Evolutionary conservation across 1,140 invertebrate genomes (phyloP), one percentile per base, ranked within the genome.

Genomic region (Oryctes rhinoceros): DNA sequence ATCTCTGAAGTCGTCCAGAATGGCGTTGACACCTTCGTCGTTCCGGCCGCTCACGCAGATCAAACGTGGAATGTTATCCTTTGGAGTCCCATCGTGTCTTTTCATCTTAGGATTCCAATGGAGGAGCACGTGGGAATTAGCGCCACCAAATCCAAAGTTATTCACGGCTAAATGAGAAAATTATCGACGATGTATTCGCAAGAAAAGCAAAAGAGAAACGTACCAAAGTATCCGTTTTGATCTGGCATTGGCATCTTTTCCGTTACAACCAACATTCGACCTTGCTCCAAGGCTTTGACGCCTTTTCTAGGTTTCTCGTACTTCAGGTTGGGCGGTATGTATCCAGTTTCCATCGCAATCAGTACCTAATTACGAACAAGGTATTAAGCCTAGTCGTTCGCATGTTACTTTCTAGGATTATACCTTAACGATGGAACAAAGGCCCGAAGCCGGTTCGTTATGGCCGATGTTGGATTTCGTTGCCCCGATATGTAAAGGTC

Each of bases 381-480:
- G 7, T 7, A 7, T 7, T 62, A 30, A 35, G 5, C 4, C 20
- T 67, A 67, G 2, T 67, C 24, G 1, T 53, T 53, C n/a, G 4
- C 18, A 7, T 15, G 2, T 24, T 20, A 24, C 7, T 11, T 67
- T 13, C 0, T 4, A 53, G 18, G 18, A 65, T 4, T 15, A 18
- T 76, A 78, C 77, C 89, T 98, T 98, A 4, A 94, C 92, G 49
- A 98, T 84, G 0, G 95, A 94, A 86, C 94, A 96, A 0, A 96
- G 88, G 80, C 97, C 97, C 48, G 96, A 97, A 2, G 94, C 94
- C 7, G 96, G 94, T 88, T 99, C 98, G 0, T 95, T 91, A 87
- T 99, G 98, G 0, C 98, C 98, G 85, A 98, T 91, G 87, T 98
- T 98, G 0, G 96, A 97, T 86, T 99, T 99, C 0, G 97, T 91